A percentile compares a stretch with the other conserved stretches of the same genome.
Evolutionary conservation across 2,888 invertebrate species (phyloP).

Genomic region (Ochropacha duplaris): DNA sequence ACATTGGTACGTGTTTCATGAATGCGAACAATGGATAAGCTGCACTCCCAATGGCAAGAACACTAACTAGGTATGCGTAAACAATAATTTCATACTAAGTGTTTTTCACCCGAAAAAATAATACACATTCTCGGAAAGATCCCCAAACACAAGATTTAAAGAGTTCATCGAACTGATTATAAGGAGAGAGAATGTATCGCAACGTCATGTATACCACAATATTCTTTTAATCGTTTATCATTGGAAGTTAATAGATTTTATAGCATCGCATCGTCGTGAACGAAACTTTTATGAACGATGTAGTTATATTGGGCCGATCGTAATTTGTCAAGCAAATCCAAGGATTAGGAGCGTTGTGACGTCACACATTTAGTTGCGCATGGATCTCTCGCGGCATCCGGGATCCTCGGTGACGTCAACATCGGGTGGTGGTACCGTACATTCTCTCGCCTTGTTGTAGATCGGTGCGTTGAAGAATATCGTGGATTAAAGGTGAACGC

Average conservation of each 20-base stretch:
- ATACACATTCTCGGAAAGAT: not conserved
- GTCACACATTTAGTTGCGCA: conserved; percentile 25
- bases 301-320: not conserved
- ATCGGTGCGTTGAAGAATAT: conserved; percentile 16
- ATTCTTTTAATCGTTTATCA: not conserved
- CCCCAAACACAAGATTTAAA: not conserved
- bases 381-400: conserved; percentile 35
- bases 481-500: no score
- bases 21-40: conserved; percentile 34
- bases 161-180: not conserved
- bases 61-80: not conserved
- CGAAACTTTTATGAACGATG: not conserved
- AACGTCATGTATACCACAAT: not conserved
- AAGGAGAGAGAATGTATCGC: not conserved
- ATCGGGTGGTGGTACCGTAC: conserved; percentile 16
- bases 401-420: conserved; percentile 36
- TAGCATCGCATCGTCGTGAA: not conserved
- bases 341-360: conserved; percentile 14
- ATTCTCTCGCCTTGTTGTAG: no score
- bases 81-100: not conserved
- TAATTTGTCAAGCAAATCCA: not conserved
- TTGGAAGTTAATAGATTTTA: not conserved
- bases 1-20: conserved; percentile 18
- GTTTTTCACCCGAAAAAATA: not conserved
- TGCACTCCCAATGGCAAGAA: conserved; percentile 2